A percentile compares a stretch with the other conserved stretches of the same genome.
These are phyloP conservation scores for Melieria omissa DNA, from an alignment of 2,888 invertebrate species.

Conservation along the genomic window DNA sequence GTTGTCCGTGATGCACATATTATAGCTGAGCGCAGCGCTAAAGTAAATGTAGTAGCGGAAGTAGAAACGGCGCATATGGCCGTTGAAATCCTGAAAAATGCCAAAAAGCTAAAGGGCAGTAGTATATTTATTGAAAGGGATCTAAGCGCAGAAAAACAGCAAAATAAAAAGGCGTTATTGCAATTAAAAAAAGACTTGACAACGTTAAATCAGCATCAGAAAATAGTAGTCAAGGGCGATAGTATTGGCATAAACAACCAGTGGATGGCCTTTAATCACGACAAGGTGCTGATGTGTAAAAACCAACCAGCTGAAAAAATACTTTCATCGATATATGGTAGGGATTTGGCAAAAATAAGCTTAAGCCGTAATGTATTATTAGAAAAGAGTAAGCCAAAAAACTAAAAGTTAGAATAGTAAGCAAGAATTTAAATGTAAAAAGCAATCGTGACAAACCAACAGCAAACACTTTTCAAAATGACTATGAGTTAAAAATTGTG, in stretches of 20 bases:
- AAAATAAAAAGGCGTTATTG: conserved; percentile 7
- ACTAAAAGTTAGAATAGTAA: conserved; percentile 8
- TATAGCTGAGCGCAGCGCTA: background rate
- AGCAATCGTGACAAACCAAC: too few relatives aligned
- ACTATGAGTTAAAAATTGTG: too few relatives aligned
- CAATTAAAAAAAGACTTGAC: background rate
- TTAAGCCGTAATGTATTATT: background rate
- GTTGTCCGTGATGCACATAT: background rate
- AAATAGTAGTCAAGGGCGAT: background rate
- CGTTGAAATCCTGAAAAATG: conserved; percentile 5
- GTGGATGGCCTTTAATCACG: background rate
- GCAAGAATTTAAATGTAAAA: too few relatives aligned
- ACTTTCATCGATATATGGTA: background rate
- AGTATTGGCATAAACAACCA: background rate
- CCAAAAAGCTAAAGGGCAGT: conserved; percentile 2
- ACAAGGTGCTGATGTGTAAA: conserved; percentile 6
- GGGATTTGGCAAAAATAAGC: background rate
- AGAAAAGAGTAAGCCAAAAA: conserved; percentile 8
- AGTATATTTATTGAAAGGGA: background rate
- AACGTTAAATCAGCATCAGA: background rate
- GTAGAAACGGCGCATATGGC: background rate
- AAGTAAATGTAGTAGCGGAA: conserved; percentile 6
- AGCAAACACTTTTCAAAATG: too few relatives aligned
- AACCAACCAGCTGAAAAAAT: background rate
- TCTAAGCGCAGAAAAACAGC: conserved; percentile 4